A percentile compares a stretch with the other conserved stretches of the same genome.
phyloP scores from a whole-genome alignment of 2,113 vertebrate species.

The Sylvilagus bachmani region DNA sequence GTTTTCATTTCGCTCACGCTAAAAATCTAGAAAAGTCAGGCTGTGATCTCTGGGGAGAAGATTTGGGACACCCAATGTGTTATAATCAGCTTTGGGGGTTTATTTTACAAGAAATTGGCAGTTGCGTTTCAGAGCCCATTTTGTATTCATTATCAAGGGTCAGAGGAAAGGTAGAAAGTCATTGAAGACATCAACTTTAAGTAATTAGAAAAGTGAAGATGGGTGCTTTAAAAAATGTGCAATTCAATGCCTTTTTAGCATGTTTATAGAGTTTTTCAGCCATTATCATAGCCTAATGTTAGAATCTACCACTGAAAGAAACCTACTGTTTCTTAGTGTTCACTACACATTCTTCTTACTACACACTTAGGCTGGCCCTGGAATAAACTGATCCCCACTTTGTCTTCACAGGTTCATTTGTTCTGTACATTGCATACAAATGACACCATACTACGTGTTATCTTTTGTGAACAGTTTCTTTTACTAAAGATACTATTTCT shows the following conservation, averaged over 20 bases:
- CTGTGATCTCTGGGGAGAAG: slow-evolving; percentile 73
- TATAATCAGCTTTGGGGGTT: slow-evolving; percentile 52
- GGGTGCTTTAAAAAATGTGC: not conserved
- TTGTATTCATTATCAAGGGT: slow-evolving; percentile 33
- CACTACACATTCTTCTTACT: not conserved
- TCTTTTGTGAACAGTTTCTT: not conserved
- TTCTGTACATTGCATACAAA: not conserved
- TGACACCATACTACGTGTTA: not conserved
- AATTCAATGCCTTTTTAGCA: not conserved
- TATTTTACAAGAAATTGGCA: slow-evolving; percentile 8
- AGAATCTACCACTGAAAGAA: not conserved
- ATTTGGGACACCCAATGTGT: slow-evolving; percentile 61
- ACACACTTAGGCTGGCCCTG: not conserved
- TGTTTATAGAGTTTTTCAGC: not conserved
- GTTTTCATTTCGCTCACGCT: slow-evolving; percentile 73
- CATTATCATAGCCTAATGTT: not conserved
- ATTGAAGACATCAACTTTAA: slow-evolving; percentile 10
- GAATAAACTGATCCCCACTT: not conserved
- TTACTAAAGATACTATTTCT: not conserved
- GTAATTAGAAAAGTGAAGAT: not conserved
- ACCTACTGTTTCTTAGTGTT: not conserved
- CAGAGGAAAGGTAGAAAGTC: not conserved
- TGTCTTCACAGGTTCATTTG: not conserved
- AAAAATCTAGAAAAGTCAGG: not conserved
- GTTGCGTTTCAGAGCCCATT: not conserved